Percentiles rank a stretch among this genome's conserved stretches.
These are phyloP conservation scores for Pantherophis guttatus DNA, from an alignment of 2,113 vertebrate species.

Conservation along the genomic window DNA sequence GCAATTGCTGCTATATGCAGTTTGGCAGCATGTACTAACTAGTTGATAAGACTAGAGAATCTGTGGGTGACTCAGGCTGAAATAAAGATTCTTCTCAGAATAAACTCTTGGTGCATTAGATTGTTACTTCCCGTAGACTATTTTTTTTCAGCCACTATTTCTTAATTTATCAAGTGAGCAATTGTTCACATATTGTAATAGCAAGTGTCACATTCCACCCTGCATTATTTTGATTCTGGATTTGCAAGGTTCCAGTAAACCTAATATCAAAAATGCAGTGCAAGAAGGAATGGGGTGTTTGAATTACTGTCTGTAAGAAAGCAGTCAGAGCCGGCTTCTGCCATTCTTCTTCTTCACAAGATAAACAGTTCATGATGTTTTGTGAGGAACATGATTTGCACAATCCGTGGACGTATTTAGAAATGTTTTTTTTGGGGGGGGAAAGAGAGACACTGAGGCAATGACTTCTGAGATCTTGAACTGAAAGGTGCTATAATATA, in stretches of 20 bases:
- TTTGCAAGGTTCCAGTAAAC: background rate
- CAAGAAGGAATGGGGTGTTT: conserved; percentile 19
- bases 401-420: conserved; percentile 48
- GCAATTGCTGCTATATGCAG: background rate
- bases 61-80: background rate
- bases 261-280: background rate
- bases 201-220: conserved; percentile 2
- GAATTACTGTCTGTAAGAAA: conserved; percentile 22
- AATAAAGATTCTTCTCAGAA: background rate
- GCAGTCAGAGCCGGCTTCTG: conserved; percentile 23
- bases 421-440: background rate
- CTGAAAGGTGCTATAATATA: conserved; percentile 47
- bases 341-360: conserved; percentile 17
- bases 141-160: background rate
- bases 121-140: background rate
- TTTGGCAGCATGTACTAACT: background rate
- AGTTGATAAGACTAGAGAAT: background rate
- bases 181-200: conserved; percentile 13
- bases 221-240: conserved; percentile 27
- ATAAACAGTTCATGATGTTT: conserved; percentile 38
- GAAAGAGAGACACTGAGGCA: background rate
- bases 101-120: background rate
- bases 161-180: conserved; percentile 7
- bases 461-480: conserved; percentile 6
- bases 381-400: conserved; percentile 44